Base-by-base conservation (phyloP, 2,888 invertebrate species). In the Cryptus armator region DNA sequence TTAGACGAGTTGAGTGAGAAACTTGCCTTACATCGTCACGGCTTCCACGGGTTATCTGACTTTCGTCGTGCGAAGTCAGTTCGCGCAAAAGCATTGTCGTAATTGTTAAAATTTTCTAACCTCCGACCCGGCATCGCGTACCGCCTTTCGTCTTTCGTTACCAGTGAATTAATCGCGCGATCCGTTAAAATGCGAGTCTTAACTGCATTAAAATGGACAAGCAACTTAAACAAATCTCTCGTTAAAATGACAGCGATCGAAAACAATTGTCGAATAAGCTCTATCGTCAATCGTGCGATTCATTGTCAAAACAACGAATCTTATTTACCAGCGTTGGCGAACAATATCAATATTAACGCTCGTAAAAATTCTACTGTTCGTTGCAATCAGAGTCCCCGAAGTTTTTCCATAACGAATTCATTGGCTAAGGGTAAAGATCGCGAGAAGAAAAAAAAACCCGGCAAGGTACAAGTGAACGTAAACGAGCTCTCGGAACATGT, bases 401-500 rank as follows among this genome's bases (percentile, higher is more conserved):
- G 29, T 62, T 85, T 87, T n/a, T 68, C 72, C 5, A 66, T 67
- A 5, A 78, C 85, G 0, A 59, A 29, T 14, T 9, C 62, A 10
- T 24, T 82, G 19, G 77, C 80, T 4, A 93, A 92, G 86, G 74
- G 74, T 14, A 92, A 90, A 87, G 89, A 90, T 37, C 87, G 89
- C 87, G 91, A 90, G 29, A 93, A 93, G 68, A 92, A 91, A 59
- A 90, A 90, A 19, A 87, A 89, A 72, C 10, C n/a, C 1, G 37
- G 53, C 12, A 91, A 93, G 32, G 96, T 96, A 19, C 95, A 95
- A 85, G 94, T 98, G 10, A 96, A 97, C 91, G 95, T 96, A 86
- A 94, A 95, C n/a, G 96, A 97, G 91, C 94, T 99, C 87, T 94
- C 95, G 0, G 96, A 97, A 90, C 92, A 97, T 3, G 94, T 98